Evolutionary conservation across 2,888 invertebrate species (phyloP).

Genomic region (Tubulanus polymorphus): DNA sequence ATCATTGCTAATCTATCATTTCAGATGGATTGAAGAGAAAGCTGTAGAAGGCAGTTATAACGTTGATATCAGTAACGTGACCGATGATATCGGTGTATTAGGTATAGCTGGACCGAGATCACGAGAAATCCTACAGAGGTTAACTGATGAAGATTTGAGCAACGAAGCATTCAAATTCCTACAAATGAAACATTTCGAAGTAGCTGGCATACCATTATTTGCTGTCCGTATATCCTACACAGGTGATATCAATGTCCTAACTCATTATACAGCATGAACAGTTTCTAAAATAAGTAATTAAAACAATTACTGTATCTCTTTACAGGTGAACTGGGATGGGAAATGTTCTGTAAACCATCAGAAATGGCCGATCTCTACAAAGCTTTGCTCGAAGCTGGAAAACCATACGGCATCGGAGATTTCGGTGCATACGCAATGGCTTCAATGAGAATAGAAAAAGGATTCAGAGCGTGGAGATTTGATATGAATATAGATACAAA

Average conservation of each 20-base stretch:
- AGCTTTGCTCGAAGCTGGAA: constrained; percentile 44
- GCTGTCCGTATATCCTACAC: constrained; percentile 51
- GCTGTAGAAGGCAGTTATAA: constrained; percentile 25
- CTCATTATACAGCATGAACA: too few relatives aligned
- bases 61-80: constrained; percentile 42
- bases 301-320: neutral
- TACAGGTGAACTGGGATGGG: constrained; percentile 55
- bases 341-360: constrained; percentile 49
- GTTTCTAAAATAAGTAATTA: neutral
- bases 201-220: constrained; percentile 38
- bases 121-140: constrained; percentile 38
- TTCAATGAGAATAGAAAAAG: constrained; percentile 54
- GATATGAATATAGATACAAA: constrained; percentile 55
- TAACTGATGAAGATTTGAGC: constrained; percentile 41
- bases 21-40: constrained; percentile 46
- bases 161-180: constrained; percentile 50
- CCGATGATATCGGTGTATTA: constrained; percentile 43
- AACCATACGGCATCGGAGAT: constrained; percentile 46
- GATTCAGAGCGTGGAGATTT: constrained; percentile 53
- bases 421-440: constrained; percentile 54
- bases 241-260: constrained; percentile 27
- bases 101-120: constrained; percentile 50
- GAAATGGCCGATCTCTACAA: constrained; percentile 48
- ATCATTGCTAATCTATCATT: neutral
- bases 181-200: constrained; percentile 31